Evolutionary conservation across 2,797 vertebrate genomes (phyloP).

Genomic region (Martes flavigula): DNA sequence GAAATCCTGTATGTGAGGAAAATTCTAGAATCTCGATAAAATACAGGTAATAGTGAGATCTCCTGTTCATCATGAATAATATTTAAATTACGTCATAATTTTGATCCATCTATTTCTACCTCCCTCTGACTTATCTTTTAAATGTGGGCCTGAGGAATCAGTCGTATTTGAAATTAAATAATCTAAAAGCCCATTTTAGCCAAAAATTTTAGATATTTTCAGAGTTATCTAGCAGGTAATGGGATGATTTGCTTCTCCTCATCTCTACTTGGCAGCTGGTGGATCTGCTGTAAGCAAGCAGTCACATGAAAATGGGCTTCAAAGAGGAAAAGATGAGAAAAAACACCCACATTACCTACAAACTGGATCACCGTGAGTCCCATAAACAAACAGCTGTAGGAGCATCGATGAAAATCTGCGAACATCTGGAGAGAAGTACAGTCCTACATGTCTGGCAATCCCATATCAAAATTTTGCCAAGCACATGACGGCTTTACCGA

Average conservation of each 20-base stretch:
- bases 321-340: not conserved
- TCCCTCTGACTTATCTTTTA: not conserved
- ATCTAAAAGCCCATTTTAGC: not conserved
- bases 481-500: not conserved
- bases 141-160: not conserved
- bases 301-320: not conserved
- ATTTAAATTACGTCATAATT: not conserved
- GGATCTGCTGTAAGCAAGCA: not conserved
- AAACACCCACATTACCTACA: not conserved
- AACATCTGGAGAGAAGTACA: not conserved
- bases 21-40: not conserved
- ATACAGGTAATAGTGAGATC: not conserved
- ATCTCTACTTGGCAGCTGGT: too few species aligned
- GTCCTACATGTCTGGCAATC: not conserved
- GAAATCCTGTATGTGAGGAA: not conserved
- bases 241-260: not conserved
- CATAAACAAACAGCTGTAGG: not conserved
- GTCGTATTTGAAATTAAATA: not conserved
- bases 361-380: rapidly evolving
- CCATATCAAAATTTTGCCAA: not conserved
- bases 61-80: not conserved
- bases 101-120: not conserved
- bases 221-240: not conserved
- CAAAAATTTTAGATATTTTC: not conserved
- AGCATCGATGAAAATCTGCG: not conserved